Evolutionary conservation across 1,140 invertebrate species (phyloP).

Genomic region (Oedothorax gibbosus): DNA sequence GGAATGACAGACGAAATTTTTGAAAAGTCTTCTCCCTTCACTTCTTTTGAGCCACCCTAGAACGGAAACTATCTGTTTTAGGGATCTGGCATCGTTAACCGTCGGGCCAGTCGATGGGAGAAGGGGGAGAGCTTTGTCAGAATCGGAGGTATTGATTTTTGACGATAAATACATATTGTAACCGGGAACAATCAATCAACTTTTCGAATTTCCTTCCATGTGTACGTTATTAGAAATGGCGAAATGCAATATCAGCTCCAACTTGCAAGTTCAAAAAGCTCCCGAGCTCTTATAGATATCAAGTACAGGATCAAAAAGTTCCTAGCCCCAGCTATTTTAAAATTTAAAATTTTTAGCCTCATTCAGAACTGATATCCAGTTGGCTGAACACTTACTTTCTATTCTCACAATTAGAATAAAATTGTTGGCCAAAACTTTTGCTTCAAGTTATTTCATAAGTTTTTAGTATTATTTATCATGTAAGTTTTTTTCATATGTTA

Average conservation of each 20-base stretch:
- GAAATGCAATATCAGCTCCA: slow-evolving; percentile 59
- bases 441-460: no score
- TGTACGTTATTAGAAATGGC: slow-evolving; percentile 61
- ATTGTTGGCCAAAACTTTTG: no score
- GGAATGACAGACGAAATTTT: slow-evolving; percentile 58
- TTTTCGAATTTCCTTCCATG: slow-evolving; percentile 59
- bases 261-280: slow-evolving; percentile 56
- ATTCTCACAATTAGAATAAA: no score
- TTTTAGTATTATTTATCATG: no score
- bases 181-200: slow-evolving; percentile 60
- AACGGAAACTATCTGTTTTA: slow-evolving; percentile 59
- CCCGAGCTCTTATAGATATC: no score
- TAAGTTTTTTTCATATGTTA: no score
- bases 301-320: no score
- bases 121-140: slow-evolving; percentile 25
- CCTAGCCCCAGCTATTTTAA: no score
- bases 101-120: slow-evolving; percentile 49
- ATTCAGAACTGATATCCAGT: no score
- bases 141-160: slow-evolving; percentile 54
- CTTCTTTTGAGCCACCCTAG: slow-evolving; percentile 5
- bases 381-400: no score
- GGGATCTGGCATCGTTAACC: slow-evolving; percentile 60
- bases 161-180: slow-evolving; percentile 62
- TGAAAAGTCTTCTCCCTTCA: slow-evolving; percentile 35
- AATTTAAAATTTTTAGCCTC: no score